Evolutionary conservation across 2,888 invertebrate species (phyloP).

Genomic region (Polyommatus icarus): DNA sequence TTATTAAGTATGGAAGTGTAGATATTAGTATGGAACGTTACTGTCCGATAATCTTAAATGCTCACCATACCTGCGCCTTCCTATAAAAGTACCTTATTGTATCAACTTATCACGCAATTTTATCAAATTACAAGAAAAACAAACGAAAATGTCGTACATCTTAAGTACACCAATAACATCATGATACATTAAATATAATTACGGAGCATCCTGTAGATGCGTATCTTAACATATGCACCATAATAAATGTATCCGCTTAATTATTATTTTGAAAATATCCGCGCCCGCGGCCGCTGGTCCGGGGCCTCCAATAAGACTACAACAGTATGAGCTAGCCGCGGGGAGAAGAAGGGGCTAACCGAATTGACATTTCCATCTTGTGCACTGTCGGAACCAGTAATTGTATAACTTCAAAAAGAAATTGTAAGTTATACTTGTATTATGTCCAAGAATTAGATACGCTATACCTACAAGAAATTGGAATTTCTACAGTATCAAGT

Average conservation of each 20-base stretch:
- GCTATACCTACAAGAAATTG: not conserved
- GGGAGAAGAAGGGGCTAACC: slow-evolving; percentile 29
- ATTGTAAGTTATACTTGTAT: not conserved
- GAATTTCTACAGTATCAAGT: not conserved
- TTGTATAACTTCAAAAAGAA: slow-evolving; percentile 6
- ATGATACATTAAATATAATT: slow-evolving; percentile 32
- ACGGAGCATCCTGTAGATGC: slow-evolving; percentile 44
- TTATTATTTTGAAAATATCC: slow-evolving; percentile 79
- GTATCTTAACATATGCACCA: slow-evolving; percentile 67
- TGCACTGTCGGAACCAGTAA: slow-evolving; percentile 11
- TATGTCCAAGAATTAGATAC: not conserved
- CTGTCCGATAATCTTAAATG: too few species aligned
- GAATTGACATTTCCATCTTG: slow-evolving; percentile 29
- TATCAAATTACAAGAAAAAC: not conserved
- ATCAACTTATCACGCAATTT: not conserved
- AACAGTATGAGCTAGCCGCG: slow-evolving; percentile 39
- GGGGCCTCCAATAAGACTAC: slow-evolving; percentile 37
- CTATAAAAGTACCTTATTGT: too few species aligned
- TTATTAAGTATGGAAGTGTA: too few species aligned
- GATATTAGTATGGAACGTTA: too few species aligned
- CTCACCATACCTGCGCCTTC: too few species aligned
- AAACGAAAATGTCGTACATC: slow-evolving; percentile 16
- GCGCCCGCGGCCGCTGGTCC: slow-evolving; percentile 62
- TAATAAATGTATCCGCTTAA: slow-evolving; percentile 80
- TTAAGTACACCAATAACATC: slow-evolving; percentile 28